These are phyloP conservation scores for Orientallactaga bullata DNA, from an alignment of 2,113 vertebrate species.

Conservation along the genomic window DNA sequence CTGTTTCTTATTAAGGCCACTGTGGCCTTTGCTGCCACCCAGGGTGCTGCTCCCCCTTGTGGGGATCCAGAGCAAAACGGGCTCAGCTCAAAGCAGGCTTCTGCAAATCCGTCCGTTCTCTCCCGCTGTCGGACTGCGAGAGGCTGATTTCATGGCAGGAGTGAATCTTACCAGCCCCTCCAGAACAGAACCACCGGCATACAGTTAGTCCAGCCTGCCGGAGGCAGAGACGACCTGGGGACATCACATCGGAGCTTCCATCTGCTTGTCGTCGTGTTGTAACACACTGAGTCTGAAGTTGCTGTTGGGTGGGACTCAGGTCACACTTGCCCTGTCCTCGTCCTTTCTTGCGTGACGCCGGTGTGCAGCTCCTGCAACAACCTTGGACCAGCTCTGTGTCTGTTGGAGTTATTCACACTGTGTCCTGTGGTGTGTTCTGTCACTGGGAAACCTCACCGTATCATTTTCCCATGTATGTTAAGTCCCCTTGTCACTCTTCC, in stretches of 20 bases:
- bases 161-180: background rate
- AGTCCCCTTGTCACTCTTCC: background rate
- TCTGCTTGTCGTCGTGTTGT: background rate
- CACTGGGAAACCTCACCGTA: slow-evolving; percentile 12
- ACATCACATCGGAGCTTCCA: background rate
- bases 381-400: background rate
- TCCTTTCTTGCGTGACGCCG: background rate
- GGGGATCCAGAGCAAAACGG: background rate
- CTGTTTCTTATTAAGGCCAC: slow-evolving; percentile 73
- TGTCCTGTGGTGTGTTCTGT: background rate
- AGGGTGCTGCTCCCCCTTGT: slow-evolving; percentile 46
- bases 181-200: no score
- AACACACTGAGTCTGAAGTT: background rate
- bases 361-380: background rate
- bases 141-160: background rate
- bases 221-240: background rate
- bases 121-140: background rate
- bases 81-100: background rate
- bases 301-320: background rate
- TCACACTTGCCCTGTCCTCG: background rate
- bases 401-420: background rate
- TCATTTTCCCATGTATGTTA: background rate
- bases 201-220: background rate
- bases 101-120: background rate
- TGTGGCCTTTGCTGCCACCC: slow-evolving; percentile 42